phyloP scores from a whole-genome alignment of 1,140 invertebrate species.

The Gerris buenoi region DNA sequence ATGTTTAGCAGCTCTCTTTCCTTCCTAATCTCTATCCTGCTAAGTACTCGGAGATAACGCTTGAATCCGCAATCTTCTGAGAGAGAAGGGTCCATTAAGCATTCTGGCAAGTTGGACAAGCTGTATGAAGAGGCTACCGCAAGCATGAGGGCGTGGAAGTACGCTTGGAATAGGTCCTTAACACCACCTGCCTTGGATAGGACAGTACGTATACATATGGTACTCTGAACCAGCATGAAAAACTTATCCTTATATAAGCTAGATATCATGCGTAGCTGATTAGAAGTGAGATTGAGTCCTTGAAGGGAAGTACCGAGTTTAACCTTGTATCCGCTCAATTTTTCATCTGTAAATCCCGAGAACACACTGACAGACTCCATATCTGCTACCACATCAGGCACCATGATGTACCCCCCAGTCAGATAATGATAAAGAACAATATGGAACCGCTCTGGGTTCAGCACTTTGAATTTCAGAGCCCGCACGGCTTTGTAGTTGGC shows the following conservation, averaged over 20 bases:
- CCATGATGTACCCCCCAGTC: conserved; percentile 31
- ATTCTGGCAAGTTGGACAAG: no score
- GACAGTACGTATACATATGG: conserved; percentile 32
- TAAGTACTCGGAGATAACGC: no score
- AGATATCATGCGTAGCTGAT: conserved; percentile 27
- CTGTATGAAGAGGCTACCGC: conserved; percentile 25
- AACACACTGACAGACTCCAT: conserved; percentile 43
- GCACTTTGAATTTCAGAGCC: conserved; percentile 34
- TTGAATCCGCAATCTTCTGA: no score
- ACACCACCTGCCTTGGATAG: conserved; percentile 31
- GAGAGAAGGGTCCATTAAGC: no score
- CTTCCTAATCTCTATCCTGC: no score
- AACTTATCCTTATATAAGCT: conserved; percentile 30
- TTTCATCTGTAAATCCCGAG: conserved; percentile 31
- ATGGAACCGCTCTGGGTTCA: conserved; percentile 63
- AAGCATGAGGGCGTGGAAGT: conserved; percentile 36
- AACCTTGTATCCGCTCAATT: conserved; percentile 36
- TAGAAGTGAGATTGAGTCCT: conserved; percentile 26
- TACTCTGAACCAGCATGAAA: conserved; percentile 35
- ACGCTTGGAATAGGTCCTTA: conserved; percentile 34
- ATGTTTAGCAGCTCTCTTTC: background rate
- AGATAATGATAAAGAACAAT: conserved; percentile 48
- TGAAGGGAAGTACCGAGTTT: conserved; percentile 37
- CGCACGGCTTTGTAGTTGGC: conserved; percentile 76
- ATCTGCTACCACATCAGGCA: conserved; percentile 36